Conservation (phyloP, 2,797 vertebrate genomes). For the Cossypha caffra region DNA sequence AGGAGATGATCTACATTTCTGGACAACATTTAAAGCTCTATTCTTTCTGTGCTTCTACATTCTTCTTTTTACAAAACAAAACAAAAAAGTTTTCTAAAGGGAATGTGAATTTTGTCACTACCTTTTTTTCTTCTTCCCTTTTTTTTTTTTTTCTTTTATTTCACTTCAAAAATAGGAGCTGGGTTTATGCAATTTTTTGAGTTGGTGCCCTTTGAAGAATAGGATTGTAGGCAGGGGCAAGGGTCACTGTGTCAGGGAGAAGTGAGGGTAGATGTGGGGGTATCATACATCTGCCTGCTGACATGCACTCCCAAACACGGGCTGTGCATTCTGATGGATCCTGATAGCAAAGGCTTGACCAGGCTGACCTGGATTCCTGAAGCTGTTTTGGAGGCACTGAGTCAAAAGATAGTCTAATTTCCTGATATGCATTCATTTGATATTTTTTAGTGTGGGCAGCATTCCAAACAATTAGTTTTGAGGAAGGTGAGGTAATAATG, state of each 20-base stretch:
- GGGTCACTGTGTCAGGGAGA: neutral
- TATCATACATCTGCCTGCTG: rapidly evolving
- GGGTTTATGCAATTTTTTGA: neutral
- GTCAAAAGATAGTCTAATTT: neutral
- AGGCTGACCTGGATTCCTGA: neutral
- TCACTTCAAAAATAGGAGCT: neutral
- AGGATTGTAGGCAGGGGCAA: neutral
- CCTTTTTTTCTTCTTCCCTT: neutral
- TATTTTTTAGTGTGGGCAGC: neutral
- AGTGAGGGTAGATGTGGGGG: neutral
- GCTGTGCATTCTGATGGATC: neutral
- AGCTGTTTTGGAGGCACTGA: neutral
- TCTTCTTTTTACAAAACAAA: neutral
- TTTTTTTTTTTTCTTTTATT: too few relatives aligned
- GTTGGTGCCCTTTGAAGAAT: neutral
- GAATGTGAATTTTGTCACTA: neutral
- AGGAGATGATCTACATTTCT: neutral
- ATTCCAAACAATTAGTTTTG: neutral
- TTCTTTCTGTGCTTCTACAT: neutral
- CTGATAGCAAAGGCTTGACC: neutral
- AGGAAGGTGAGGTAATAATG: neutral
- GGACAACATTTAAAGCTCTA: neutral
- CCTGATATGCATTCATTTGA: neutral
- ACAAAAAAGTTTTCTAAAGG: neutral
- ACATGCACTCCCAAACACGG: neutral